phyloP scores from a whole-genome alignment of 2,113 vertebrate species.

The Suricata suricatta region DNA sequence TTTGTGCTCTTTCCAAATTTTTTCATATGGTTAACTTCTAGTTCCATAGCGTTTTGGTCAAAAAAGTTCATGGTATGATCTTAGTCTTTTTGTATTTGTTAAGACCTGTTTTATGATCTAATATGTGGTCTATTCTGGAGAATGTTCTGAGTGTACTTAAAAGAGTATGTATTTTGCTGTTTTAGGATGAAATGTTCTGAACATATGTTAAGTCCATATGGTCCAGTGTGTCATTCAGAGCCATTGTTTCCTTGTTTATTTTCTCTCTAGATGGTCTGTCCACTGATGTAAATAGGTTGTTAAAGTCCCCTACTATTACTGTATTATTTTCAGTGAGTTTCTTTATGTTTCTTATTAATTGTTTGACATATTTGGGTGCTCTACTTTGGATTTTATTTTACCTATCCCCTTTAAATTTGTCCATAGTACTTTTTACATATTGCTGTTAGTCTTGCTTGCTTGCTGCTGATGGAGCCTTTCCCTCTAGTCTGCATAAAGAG shows the following conservation, averaged over 20 bases:
- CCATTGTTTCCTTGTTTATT: background rate
- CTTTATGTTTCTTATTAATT: background rate
- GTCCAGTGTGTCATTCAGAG: background rate
- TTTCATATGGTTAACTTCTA: background rate
- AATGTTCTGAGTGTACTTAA: background rate
- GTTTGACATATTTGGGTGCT: background rate
- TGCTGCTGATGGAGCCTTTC: slow-evolving; percentile 13
- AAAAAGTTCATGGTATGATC: background rate
- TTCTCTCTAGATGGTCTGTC: background rate
- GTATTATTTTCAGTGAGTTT: background rate
- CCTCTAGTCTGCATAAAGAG: background rate
- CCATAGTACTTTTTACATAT: background rate
- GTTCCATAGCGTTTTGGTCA: background rate
- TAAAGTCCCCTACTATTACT: background rate
- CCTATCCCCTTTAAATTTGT: background rate
- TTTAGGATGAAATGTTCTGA: background rate
- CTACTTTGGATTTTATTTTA: slow-evolving; percentile 18
- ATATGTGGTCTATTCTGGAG: background rate
- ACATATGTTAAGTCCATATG: background rate
- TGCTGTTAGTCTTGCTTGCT: background rate
- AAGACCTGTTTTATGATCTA: background rate
- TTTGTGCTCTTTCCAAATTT: background rate
- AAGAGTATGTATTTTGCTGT: background rate
- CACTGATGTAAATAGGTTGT: background rate
- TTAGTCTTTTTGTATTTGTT: background rate